Evolutionary conservation across 2,888 invertebrate species (phyloP).

Genomic region (Laothoe populi): DNA sequence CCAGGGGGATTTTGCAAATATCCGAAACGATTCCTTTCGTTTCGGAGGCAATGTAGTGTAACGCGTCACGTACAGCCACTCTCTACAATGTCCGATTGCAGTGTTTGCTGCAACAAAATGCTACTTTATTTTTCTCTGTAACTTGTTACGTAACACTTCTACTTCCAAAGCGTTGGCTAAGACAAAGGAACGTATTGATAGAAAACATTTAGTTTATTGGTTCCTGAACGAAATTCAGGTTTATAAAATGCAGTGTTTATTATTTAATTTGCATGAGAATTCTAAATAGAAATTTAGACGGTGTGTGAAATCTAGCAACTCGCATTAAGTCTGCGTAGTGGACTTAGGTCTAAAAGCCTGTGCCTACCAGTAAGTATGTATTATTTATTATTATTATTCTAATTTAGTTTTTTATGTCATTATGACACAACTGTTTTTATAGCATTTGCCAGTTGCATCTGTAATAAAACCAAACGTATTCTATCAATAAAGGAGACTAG

Average conservation of each 20-base stretch:
- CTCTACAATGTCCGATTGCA: conserved; percentile 16
- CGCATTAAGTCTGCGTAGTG: no score
- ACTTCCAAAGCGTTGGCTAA: background rate
- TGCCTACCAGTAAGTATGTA: no score
- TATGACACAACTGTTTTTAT: no score
- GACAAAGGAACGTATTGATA: conserved; percentile 7
- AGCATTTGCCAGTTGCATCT: no score
- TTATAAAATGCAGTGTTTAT: background rate
- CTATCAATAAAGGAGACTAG: no score
- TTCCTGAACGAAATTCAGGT: background rate
- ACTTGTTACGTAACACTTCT: conserved; percentile 20
- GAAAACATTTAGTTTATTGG: background rate
- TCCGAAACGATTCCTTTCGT: conserved; percentile 39
- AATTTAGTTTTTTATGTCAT: no score
- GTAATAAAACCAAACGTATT: no score
- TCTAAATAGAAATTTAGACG: no score
- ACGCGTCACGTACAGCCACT: conserved; percentile 16
- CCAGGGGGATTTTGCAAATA: conserved; percentile 44
- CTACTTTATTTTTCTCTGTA: conserved; percentile 14
- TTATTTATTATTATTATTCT: no score
- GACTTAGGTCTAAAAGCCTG: no score
- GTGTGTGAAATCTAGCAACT: no score
- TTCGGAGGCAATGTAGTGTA: conserved; percentile 10
- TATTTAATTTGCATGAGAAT: no score
- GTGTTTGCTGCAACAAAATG: conserved; percentile 22